Evolutionary conservation across 1,140 invertebrate genomes (phyloP), one percentile per base, ranked within the genome.

Genomic region (Zaprionus camerounensis): DNA sequence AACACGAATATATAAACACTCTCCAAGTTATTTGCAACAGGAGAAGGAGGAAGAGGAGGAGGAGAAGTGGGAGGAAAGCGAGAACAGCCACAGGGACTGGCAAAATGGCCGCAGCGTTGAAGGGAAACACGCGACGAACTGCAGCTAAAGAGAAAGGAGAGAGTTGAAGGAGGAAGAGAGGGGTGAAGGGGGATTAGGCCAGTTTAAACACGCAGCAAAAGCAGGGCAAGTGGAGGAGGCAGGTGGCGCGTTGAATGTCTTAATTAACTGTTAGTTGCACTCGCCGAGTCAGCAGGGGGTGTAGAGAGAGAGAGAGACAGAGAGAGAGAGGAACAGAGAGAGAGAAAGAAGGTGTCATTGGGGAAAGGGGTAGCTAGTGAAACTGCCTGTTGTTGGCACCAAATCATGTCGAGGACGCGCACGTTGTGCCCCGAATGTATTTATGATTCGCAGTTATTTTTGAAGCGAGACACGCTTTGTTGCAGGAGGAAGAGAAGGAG

Each of bases 251-350:
- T 76, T 78, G 66, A 88, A 88, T 90, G 85, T 88, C 85, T 88
- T 90, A 88, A 88, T 90, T 84, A 88, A 88, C 81, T 90, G 85
- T 81, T 88, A 49, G 75, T 72, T 88, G 84, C 81, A 88, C 81
- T 88, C 78, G 62, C 55, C 62, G 31, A 73, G 71, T 73, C 76
- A 65, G 62, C 81, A 80, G 72, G 81, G 64, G 44, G 55, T 63
- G 58, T 49, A 34, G 26, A 6, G 38, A 13, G 28, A 55, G 17
- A 20, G 5, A 51, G 28, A 34, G 17, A 20, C 15, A 28, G 5
- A 24, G 5, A n/a, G 24, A 13, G 24, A 24, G 46, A 51, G 11
- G 2, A 36, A 9, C 31, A 22, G 53, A 12, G 38, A 22, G 34
- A 49, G 70, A 82, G 71, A 28, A 41, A 5, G 38, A n/a, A n/a